Evolutionary conservation across 2,888 invertebrate species (phyloP), one percentile per base, ranked within the genome.

Genomic region (Acrobasis suavella): DNA sequence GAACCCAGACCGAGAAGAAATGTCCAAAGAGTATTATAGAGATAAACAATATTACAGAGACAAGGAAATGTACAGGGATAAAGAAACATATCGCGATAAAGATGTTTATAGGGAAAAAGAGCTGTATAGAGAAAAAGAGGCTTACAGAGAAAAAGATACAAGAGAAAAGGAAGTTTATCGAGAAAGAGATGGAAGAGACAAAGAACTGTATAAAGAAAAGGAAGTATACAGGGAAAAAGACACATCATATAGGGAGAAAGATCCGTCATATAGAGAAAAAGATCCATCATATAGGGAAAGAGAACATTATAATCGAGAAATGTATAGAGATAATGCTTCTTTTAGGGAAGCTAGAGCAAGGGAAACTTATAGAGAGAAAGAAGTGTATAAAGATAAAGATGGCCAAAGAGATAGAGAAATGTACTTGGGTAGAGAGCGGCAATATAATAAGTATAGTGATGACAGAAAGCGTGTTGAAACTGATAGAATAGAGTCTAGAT

Each of bases 11-110:
- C 84, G 90, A 70, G 92, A 91, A 64, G 92, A 91, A 60, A 78
- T 87, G 72, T 68, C 87, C 73, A 92, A 91, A 87, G 91, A 91
- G 67, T 91, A 89, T 74, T 90, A 89, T 77, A 86, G 89, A 76
- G 91, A 91, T 67, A 91, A 91, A 72, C 88, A 85, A 75, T 91
- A 89, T 73, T 89, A 85, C 74, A 82, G 86, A 67, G 84, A 82
- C 22, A 83, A 83, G 67, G 88, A 88, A 58, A 54, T 69, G 38
- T 80, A 80, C 64, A 72, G 80, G 68, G 81, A 81, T 38, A 76
- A 75, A 54, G 74, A 75, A 9, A 7, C 63, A 1, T 74, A 72
- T 58, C 65, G 72, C 70, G 85, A 67, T 77, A 89, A 73, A 60
- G 78, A 73, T 22, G 77, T 82, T 0, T 74, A 84, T 10, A 81